Base-by-base conservation (phyloP, 2,888 invertebrate genomes). In the Pomacea canaliculata region DNA sequence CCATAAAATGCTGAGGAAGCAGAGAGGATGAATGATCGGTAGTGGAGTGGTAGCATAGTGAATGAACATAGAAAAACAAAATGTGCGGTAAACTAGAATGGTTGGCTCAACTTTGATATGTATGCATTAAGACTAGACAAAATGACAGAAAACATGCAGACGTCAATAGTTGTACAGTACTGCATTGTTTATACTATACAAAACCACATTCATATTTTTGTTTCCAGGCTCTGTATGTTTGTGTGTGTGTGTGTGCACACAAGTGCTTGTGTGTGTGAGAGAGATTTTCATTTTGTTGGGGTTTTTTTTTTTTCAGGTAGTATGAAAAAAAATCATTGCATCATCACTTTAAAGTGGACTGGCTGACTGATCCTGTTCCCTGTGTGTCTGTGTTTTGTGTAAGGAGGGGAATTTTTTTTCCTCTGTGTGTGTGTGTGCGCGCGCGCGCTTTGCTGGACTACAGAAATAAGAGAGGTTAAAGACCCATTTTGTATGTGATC, bases 191-290 rank as follows among this genome's bases (percentile, higher is more conserved):
- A 56, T 65, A 67, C 67, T 73, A 67, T 73, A 67, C 73, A 73
- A 66, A 73, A 73, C 73, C 73, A 73, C 73, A 72, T 72, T 72
- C 65, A 37, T 73, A 73, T 51, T 66, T 73, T 73, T 67, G 66
- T 59, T 37, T 37, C 27, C 66, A 46, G 19, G 73, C 51, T 73
- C 7, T 9, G 67, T 73, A 65, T 66, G 27, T 72, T 66, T 8
- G 46, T 63, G 46, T 49, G 49, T 49, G 63, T 13, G n/a, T 12
- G 49, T 51, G 65, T 65, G 65, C 27, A 19, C 48, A 62, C 48
- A 49, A 71, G 49, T 63, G n/a, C 8, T 63, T 63, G 46, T 49
- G 49, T 49, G 63, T 13, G n/a, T 12, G 23, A 69, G 49, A 69
- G 18, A 65, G 63, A 62, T 60, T 62, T 23, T 8, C 62, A 48